These are phyloP conservation scores for Oxyscelio sp. DNA, from an alignment of 2,888 invertebrate genomes.

Conservation along the genomic window DNA sequence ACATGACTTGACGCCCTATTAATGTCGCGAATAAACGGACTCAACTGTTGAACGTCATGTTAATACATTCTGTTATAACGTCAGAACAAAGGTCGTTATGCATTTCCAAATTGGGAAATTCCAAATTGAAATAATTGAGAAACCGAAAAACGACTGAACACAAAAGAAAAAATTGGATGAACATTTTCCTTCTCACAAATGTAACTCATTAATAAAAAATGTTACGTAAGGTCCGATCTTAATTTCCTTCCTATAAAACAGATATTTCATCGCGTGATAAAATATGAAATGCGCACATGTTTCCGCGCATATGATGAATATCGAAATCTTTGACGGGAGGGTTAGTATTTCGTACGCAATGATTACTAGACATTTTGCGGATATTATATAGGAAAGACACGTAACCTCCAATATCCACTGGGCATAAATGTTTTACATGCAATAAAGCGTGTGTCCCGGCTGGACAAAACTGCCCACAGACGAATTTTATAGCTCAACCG, in stretches of 20 bases:
- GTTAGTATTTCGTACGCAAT: slow-evolving; percentile 71
- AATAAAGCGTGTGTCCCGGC: slow-evolving; percentile 87
- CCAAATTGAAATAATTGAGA: neutral
- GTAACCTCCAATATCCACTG: slow-evolving; percentile 84
- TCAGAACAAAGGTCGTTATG: slow-evolving; percentile 56
- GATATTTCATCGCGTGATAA: slow-evolving; percentile 49
- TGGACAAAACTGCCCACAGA: slow-evolving; percentile 88
- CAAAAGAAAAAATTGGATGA: neutral
- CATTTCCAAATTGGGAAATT: slow-evolving; percentile 17
- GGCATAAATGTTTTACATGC: slow-evolving; percentile 88
- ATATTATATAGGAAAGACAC: slow-evolving; percentile 50
- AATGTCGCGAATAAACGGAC: slow-evolving; percentile 80
- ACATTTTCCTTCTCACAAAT: no score
- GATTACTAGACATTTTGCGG: slow-evolving; percentile 73
- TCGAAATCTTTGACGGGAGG: slow-evolving; percentile 67
- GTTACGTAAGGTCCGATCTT: no score
- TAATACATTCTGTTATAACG: slow-evolving; percentile 76
- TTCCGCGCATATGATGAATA: slow-evolving; percentile 66
- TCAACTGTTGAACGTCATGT: slow-evolving; percentile 87
- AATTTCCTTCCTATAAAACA: slow-evolving; percentile 33
- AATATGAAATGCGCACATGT: slow-evolving; percentile 65
- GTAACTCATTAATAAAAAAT: slow-evolving; percentile 20
- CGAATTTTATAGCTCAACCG: slow-evolving; percentile 87
- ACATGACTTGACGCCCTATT: slow-evolving; percentile 74
- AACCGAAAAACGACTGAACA: neutral